These are phyloP conservation scores for Lycocorax pyrrhopterus DNA, from an alignment of 2,113 vertebrate genomes.

Conservation along the genomic window DNA sequence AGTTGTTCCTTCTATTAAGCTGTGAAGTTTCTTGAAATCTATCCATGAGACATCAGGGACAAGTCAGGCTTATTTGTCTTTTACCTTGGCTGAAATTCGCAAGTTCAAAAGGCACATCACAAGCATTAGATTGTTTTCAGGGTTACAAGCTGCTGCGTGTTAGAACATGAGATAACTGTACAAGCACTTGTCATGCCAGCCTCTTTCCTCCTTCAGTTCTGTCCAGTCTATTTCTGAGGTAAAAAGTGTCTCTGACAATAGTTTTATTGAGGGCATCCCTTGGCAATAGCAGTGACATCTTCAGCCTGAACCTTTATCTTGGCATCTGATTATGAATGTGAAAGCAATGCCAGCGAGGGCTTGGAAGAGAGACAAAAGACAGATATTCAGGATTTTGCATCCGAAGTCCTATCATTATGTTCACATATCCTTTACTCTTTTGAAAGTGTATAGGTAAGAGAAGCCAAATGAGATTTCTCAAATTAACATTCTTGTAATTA, in stretches of 20 bases:
- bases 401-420: neutral
- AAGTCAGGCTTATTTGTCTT: neutral
- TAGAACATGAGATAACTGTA: neutral
- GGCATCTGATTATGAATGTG: no score
- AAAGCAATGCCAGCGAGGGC: rapidly evolving
- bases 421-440: neutral
- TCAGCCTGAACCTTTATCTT: neutral
- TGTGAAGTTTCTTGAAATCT: neutral
- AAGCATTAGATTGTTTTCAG: neutral
- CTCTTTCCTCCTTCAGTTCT: neutral
- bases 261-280: neutral
- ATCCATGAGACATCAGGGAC: neutral
- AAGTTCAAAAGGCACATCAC: neutral
- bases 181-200: neutral
- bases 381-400: neutral
- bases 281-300: neutral
- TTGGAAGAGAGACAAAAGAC: neutral
- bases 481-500: neutral
- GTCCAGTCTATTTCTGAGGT: neutral
- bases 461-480: neutral
- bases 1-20: neutral
- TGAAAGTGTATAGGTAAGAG: neutral
- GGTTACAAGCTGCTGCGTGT: neutral
- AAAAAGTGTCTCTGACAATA: neutral
- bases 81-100: neutral